Evolutionary conservation across 2,797 vertebrate genomes (phyloP), one percentile per base, ranked within the genome.

Genomic region (Novumbra hubbsi): DNA sequence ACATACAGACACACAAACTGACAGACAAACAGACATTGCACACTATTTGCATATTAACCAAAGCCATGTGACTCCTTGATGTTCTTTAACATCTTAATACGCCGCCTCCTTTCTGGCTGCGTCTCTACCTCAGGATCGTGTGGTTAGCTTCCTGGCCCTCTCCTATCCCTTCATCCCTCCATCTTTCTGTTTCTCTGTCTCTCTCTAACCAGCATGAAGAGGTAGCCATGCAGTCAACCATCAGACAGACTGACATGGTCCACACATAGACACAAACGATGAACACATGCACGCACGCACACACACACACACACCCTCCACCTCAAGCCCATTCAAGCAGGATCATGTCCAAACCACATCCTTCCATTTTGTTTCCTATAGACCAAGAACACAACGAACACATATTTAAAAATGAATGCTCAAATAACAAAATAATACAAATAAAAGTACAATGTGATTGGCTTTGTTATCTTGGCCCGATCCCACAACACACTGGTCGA

Each of bases 191-290:
- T 81, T 79, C 78, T 68, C 41, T 74, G 57, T 73, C 66, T 67
- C 49, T 77, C 75, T 57, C 68, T 90, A 91, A 92, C 86, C 87
- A 92, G 90, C 90, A 90, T 91, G 90, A 91, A 91, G 89, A 89
- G 63, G 88, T 90, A 92, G 89, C 85, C 91, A 78, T 91, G 90
- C 91, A 77, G 90, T 92, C 90, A 92, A 92, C 91, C 90, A 91
- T 92, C 91, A 92, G 88, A 91, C 90, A 89, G 89, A 81, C 85
- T 82, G 83, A 90, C 89, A 88, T 88, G 86, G 79, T 80, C 80
- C 50, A 57, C 76, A 71, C 85, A 80, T 78, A 70, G 74, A 34
- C 32, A 67, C 82, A 30, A 60, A 81, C 12, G 38, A 41, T 41
- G 17, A 19, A 65, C 82, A 19, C 64, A 65, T 27, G 28, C 0